Evolutionary conservation across 2,113 vertebrate species (phyloP), one percentile per base, ranked within the genome.

Genomic region (Nesoenas mayeri): DNA sequence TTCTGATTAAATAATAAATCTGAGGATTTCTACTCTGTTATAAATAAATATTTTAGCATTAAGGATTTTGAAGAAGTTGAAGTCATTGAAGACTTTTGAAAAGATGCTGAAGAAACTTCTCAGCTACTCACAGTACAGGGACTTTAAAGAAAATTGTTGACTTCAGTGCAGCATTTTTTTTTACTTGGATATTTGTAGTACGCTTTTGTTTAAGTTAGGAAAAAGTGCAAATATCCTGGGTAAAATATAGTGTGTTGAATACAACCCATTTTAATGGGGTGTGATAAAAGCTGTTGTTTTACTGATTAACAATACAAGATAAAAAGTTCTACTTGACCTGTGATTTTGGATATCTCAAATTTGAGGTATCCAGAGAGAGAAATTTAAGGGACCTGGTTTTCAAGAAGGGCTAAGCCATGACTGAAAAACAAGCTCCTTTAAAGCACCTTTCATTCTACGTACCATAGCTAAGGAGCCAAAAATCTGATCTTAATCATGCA

Each of bases 1-100:
- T 91, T 61, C 47, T 87, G 83, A 91, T 93, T 94, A 89, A 94
- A 85, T 79, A 95, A 87, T 80, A 94, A 74, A 73, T 74, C 47
- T 81, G 29, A 73, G 25, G 61, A 60, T 81, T 89, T 92, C 50
- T 82, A 26, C 74, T 13, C 12, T 84, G 32, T 61, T 51, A 2
- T 71, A 90, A 87, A 86, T 78, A 82, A 93, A 65, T 89, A 86
- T n/a, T 85, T 94, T 89, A 64, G 66, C 5, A 1, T 51, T 57
- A 73, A 54, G 16, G 5, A 16, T 85, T 93, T 85, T 75, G 62
- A 95, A 73, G 75, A 61, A 81, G 25, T 38, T 91, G 17, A 56
- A 94, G 48, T 64, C 26, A 50, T 12, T 62, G 42, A 61, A 57
- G 22, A 32, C 16, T 87, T 83, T 28, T 42, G 36, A 62, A 62